Evolutionary conservation across 2,888 invertebrate genomes (phyloP), one percentile per base, ranked within the genome.

Genomic region (Alsophila aescularia): DNA sequence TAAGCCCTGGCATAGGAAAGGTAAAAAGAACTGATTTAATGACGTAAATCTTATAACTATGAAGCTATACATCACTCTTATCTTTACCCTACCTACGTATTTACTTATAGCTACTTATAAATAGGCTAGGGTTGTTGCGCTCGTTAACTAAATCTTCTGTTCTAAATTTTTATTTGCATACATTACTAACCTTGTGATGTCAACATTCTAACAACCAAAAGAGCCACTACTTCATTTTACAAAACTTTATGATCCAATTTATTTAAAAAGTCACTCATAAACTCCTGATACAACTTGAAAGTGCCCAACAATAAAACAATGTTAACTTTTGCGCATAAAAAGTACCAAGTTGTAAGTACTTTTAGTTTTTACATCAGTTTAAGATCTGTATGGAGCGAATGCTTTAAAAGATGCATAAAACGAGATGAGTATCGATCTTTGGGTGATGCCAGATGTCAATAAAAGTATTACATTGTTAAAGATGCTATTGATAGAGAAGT

Each of bases 331-430:
- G 52, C 60, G 29, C 71, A 62, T 75, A 71, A 77, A 76, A 70
- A 67, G 66, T 65, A 55, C 43, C 52, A 70, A 74, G 57, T 67
- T 60, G 35, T 55, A 63, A 75, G 75, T 66, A 77, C 72, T 77
- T 77, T 67, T 69, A 72, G 72, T 70, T 68, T 76, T 73, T 73
- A 75, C 70, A 70, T 60, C 72, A 62, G 48, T 73, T 73, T 71
- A 69, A 72, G 66, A 52, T 67, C 58, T 67, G 62, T 37, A 43
- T 35, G 65, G 59, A 62, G 31, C 52, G 34, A 53, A 44, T 55
- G 36, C 52, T 53, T 52, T 60, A 53, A 58, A 49, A 44, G 21
- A 58, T 57, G 54, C 58, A 58, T 62, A 67, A 64, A 61, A 62
- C 36, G 27, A 54, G 54, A 68, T 58, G 59, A 45, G 54, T 54